These are phyloP conservation scores for Eulemur rufifrons DNA, from an alignment of 2,113 vertebrate genomes.

Conservation along the genomic window DNA sequence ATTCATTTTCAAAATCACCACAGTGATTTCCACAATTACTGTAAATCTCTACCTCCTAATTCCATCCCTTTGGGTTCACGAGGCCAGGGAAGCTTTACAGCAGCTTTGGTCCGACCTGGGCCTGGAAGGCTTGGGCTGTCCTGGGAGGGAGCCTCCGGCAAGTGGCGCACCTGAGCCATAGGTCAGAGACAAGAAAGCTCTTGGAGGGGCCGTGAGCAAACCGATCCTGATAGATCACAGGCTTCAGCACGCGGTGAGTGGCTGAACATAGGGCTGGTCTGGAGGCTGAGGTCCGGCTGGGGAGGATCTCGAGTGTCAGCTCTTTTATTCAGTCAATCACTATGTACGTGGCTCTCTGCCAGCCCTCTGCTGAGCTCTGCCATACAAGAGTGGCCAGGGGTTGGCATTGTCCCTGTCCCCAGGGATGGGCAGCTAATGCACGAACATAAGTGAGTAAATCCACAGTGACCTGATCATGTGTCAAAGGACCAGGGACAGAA, in stretches of 20 bases:
- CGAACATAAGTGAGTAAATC: background rate
- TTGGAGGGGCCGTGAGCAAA: accelerated
- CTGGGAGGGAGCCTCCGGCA: background rate
- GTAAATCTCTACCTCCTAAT: background rate
- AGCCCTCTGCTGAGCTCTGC: background rate
- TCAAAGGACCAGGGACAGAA: background rate
- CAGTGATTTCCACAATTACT: background rate
- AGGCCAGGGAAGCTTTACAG: background rate
- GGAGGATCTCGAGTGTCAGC: background rate
- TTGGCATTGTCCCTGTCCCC: background rate
- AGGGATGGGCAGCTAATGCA: background rate
- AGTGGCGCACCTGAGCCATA: background rate
- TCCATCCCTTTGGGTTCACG: background rate
- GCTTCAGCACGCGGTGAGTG: background rate
- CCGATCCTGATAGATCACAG: background rate
- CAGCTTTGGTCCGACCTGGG: background rate
- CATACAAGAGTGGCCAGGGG: background rate
- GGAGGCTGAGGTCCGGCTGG: accelerated
- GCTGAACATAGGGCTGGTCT: background rate
- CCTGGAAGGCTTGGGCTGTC: background rate
- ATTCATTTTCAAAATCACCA: background rate
- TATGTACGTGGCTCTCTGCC: background rate
- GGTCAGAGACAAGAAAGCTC: background rate
- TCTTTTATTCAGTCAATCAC: background rate
- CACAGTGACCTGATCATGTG: background rate